These are phyloP conservation scores for Astur gentilis DNA, from an alignment of 2,113 vertebrate species.

Conservation along the genomic window DNA sequence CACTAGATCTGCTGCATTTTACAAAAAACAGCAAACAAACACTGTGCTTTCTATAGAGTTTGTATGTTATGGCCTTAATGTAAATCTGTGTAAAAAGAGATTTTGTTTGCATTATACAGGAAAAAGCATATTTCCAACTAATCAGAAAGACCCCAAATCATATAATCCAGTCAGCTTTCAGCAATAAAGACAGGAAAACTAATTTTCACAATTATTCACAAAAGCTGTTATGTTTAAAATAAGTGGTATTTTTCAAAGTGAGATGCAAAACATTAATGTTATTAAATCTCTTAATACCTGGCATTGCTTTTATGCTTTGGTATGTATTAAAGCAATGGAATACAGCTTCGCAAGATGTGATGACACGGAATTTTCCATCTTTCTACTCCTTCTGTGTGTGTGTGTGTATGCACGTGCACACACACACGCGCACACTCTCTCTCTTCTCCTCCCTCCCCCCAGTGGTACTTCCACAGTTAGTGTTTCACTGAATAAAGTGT, in stretches of 20 bases:
- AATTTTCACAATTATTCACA: background rate
- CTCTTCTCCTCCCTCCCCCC: background rate
- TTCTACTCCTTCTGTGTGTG: background rate
- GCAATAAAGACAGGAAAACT: background rate
- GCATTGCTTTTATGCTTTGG: background rate
- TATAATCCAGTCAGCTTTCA: background rate
- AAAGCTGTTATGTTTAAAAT: background rate
- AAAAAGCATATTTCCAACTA: background rate
- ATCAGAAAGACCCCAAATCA: background rate
- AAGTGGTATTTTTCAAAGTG: background rate
- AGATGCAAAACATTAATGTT: background rate
- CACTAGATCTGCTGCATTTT: background rate
- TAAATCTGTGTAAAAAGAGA: background rate
- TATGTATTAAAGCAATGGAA: background rate
- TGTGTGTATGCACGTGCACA: accelerated
- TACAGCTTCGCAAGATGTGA: background rate
- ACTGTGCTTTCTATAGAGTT: background rate
- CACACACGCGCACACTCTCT: background rate
- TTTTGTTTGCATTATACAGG: background rate
- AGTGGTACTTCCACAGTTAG: background rate
- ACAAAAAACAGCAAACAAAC: background rate
- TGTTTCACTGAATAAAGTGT: background rate
- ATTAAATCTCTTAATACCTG: background rate
- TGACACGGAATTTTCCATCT: background rate
- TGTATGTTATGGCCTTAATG: background rate